Conservation (phyloP, 2,797 vertebrate species). For the Scolopax bukidnonensis region DNA sequence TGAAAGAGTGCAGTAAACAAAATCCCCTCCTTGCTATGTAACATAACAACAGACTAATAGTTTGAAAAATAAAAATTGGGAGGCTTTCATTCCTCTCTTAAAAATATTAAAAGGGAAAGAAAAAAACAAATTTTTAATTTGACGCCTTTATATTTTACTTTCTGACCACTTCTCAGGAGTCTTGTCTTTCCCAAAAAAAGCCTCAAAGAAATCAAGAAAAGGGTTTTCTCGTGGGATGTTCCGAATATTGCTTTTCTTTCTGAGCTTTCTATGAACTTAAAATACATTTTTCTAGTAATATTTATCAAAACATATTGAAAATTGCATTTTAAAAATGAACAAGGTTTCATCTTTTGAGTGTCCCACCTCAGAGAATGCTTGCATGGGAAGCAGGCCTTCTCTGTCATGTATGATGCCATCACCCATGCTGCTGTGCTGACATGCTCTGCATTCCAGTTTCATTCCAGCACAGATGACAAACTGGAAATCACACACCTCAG, state of each 20-base stretch:
- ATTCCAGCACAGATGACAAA: constrained; percentile 36
- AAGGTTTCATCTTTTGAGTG: neutral
- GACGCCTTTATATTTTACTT: neutral
- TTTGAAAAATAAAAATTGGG: constrained; percentile 5
- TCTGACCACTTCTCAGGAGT: neutral
- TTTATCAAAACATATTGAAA: constrained; percentile 25
- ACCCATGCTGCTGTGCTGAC: neutral
- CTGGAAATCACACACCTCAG: constrained; percentile 17
- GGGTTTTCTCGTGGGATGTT: neutral
- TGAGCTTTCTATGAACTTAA: neutral
- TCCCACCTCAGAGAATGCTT: constrained; percentile 7
- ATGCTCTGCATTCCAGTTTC: neutral
- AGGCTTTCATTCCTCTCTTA: neutral
- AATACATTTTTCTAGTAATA: neutral
- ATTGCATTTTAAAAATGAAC: neutral
- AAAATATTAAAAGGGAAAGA: neutral
- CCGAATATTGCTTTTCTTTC: neutral
- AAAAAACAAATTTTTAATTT: neutral
- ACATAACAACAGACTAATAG: neutral
- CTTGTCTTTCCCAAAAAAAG: neutral
- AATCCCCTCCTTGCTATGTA: neutral
- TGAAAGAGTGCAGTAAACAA: neutral
- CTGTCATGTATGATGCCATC: neutral
- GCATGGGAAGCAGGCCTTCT: neutral
- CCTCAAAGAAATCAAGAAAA: neutral